phyloP scores from a whole-genome alignment of 2,888 invertebrate genomes.

The Tenodera sinensis region DNA sequence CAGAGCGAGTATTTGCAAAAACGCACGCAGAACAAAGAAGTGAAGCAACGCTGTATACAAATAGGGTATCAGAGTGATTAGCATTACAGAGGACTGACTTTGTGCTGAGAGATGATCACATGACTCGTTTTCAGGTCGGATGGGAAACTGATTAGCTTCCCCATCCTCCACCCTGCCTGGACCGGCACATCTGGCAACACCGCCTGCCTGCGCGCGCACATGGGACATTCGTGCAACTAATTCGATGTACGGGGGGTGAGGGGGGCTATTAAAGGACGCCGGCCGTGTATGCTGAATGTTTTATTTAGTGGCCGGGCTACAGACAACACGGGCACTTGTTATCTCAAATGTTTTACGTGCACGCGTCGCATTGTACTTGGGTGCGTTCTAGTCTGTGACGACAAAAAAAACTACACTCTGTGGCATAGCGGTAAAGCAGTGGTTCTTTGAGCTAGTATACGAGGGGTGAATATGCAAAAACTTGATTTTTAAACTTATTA shows the following conservation, averaged over 20 bases:
- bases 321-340: background rate
- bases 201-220: background rate
- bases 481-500: too few relatives aligned
- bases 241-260: background rate
- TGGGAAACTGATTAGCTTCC: slow-evolving; percentile 10
- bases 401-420: too few relatives aligned
- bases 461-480: too few relatives aligned
- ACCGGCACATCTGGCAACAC: background rate
- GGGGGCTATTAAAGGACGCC: background rate
- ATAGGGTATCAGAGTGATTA: background rate
- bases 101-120: background rate
- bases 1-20: background rate
- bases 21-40: background rate
- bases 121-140: slow-evolving; percentile 13
- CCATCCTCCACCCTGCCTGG: background rate
- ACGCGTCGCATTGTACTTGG: background rate
- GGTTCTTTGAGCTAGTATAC: too few relatives aligned
- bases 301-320: background rate
- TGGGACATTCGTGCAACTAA: slow-evolving; percentile 2
- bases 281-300: background rate
- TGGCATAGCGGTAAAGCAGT: too few relatives aligned
- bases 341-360: background rate
- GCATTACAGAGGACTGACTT: background rate
- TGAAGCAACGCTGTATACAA: background rate
- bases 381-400: background rate